A percentile compares a stretch with the other conserved stretches of the same genome.
Conservation (phyloP, 2,797 vertebrate species). For the Pangasius larnaudii region DNA sequence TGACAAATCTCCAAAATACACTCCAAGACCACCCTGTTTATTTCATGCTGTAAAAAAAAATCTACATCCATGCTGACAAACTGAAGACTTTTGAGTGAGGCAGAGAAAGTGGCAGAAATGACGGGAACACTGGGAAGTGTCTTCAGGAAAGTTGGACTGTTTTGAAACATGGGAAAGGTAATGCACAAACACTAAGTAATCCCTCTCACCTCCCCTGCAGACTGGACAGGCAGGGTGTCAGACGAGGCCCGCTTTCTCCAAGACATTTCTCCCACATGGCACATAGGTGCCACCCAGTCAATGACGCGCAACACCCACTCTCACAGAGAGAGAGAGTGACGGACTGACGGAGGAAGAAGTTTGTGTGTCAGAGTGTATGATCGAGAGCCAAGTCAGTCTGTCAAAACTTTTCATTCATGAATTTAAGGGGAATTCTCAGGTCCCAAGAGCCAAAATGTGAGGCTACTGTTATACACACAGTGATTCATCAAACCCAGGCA, state of each 20-base stretch:
- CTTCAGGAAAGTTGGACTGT: conserved; percentile 39
- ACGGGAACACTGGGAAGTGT: conserved; percentile 31
- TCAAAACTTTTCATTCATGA: conserved; percentile 48
- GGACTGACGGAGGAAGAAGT: conserved; percentile 6
- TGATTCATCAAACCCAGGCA: conserved; percentile 23
- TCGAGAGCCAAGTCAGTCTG: conserved; percentile 26
- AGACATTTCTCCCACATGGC: conserved; percentile 60
- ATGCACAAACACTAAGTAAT: conserved; percentile 39
- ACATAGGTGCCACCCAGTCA: conserved; percentile 53
- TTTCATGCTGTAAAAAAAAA: not conserved
- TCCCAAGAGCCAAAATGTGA: conserved; percentile 11
- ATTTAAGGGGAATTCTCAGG: conserved; percentile 16
- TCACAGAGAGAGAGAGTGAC: conserved; percentile 30
- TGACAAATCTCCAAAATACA: conserved; percentile 36
- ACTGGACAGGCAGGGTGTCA: conserved; percentile 53
- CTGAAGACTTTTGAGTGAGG: not conserved
- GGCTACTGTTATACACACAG: not conserved
- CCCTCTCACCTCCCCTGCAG: conserved; percentile 52
- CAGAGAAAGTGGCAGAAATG: not conserved
- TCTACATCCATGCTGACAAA: not conserved
- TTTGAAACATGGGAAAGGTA: conserved; percentile 52
- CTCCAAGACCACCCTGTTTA: conserved; percentile 23
- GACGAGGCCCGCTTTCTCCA: conserved; percentile 37
- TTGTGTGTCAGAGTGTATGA: conserved; percentile 19
- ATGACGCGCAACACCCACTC: conserved; percentile 44